Conservation (phyloP, 2,888 invertebrate genomes). For the Volucella bombylans region DNA sequence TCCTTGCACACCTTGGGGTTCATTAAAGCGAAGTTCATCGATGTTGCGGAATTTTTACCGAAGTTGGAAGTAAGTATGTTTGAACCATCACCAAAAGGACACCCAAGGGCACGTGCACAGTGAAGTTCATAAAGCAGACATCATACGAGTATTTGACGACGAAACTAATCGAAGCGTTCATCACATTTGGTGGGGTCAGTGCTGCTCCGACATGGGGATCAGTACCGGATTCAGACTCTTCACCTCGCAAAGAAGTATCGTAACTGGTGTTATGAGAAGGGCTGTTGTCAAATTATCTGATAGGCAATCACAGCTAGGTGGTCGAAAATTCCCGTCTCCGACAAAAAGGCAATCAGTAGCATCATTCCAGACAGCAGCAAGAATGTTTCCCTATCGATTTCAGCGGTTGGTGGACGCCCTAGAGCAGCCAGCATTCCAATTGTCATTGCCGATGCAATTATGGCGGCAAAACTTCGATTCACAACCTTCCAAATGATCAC, state of each 20-base stretch:
- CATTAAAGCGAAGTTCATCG: constrained; percentile 87
- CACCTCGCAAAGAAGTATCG: constrained; percentile 93
- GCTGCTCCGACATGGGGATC: constrained; percentile 94
- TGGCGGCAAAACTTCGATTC: constrained; percentile 89
- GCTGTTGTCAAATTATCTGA: constrained; percentile 92
- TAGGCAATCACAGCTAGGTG: constrained; percentile 88
- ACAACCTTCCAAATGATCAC: constrained; percentile 90
- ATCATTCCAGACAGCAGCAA: constrained; percentile 90
- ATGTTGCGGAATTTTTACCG: constrained; percentile 89
- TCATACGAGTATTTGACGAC: constrained; percentile 84
- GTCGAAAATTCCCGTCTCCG: constrained; percentile 91
- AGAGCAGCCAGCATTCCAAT: constrained; percentile 87
- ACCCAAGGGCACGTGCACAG: constrained; percentile 91
- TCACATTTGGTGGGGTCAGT: constrained; percentile 89
- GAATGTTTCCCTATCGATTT: constrained; percentile 88
- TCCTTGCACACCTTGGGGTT: constrained; percentile 89
- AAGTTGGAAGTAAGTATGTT: constrained; percentile 87
- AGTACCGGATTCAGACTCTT: constrained; percentile 94
- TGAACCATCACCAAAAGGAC: constrained; percentile 87
- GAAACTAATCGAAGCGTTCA: constrained; percentile 82
- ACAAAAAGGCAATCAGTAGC: constrained; percentile 89
- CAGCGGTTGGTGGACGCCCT: constrained; percentile 87
- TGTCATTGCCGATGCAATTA: constrained; percentile 88
- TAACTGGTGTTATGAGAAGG: constrained; percentile 89
- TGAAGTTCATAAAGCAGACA: constrained; percentile 91